phyloP scores from a whole-genome alignment of 1,140 invertebrate genomes.

The Aleiodes sp. region DNA sequence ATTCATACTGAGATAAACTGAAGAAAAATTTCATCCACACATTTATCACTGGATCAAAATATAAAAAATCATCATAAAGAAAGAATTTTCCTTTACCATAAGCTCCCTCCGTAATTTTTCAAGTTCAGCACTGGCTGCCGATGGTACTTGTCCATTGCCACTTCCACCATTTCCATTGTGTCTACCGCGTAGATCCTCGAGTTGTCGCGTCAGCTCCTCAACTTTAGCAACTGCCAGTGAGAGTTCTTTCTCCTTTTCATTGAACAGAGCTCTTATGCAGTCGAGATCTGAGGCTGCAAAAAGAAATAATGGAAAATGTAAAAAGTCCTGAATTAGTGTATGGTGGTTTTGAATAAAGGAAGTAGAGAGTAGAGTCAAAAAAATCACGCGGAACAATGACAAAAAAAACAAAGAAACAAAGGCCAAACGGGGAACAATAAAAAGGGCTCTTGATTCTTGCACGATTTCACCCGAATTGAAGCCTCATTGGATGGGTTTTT shows the following conservation, averaged over 20 bases:
- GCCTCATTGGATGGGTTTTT: neutral
- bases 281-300: constrained; percentile 90
- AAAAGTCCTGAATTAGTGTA: constrained; percentile 2
- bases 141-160: constrained; percentile 70
- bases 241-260: constrained; percentile 97
- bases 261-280: constrained; percentile 93
- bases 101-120: constrained; percentile 91
- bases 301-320: constrained; percentile 31
- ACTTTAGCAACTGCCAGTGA: constrained; percentile 94
- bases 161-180: constrained; percentile 63
- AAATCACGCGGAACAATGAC: neutral
- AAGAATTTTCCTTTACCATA: constrained; percentile 74
- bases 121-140: constrained; percentile 83
- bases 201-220: constrained; percentile 91
- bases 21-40: no score
- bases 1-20: no score
- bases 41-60: no score
- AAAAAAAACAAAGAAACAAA: no score
- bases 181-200: constrained; percentile 86
- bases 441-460: constrained; percentile 3
- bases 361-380: constrained; percentile 1
- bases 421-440: neutral
- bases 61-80: no score
- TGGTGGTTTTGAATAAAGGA: neutral
- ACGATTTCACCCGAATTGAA: neutral